Percentiles rank a stretch among this genome's conserved stretches.
Evolutionary conservation across 2,113 vertebrate species (phyloP).

Genomic region (Dasyurus viverrinus): DNA sequence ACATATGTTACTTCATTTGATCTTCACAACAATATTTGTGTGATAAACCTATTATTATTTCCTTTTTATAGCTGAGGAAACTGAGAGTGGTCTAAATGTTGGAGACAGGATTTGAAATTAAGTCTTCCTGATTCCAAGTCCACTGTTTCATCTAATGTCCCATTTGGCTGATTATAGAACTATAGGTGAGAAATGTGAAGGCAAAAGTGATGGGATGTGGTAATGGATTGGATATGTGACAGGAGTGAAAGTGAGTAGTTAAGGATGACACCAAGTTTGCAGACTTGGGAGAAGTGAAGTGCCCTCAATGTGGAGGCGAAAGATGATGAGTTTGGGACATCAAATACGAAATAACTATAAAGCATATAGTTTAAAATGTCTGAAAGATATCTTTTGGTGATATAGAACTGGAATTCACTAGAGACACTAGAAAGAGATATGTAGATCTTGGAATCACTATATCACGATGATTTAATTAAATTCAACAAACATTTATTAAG

Average conservation of each 20-base stretch:
- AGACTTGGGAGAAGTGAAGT: background rate
- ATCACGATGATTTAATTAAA: background rate
- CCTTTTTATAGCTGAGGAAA: background rate
- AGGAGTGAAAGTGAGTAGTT: background rate
- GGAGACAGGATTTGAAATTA: background rate
- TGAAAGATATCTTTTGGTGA: background rate
- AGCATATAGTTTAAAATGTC: background rate
- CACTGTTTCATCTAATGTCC: background rate
- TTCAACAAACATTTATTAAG: background rate
- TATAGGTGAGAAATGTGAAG: background rate
- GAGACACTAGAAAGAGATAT: background rate
- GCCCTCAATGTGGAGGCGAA: background rate
- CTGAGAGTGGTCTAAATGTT: background rate
- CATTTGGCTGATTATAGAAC: background rate
- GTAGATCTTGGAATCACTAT: background rate
- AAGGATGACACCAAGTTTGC: background rate
- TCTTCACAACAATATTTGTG: background rate
- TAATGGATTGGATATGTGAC: background rate
- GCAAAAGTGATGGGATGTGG: background rate
- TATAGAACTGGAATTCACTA: background rate
- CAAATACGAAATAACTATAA: background rate
- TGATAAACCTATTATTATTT: background rate
- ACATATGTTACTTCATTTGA: background rate
- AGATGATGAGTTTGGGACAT: background rate
- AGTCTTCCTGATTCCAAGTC: background rate